Conservation (phyloP, 2,113 vertebrate species). For the Oncorhynchus gorbuscha region DNA sequence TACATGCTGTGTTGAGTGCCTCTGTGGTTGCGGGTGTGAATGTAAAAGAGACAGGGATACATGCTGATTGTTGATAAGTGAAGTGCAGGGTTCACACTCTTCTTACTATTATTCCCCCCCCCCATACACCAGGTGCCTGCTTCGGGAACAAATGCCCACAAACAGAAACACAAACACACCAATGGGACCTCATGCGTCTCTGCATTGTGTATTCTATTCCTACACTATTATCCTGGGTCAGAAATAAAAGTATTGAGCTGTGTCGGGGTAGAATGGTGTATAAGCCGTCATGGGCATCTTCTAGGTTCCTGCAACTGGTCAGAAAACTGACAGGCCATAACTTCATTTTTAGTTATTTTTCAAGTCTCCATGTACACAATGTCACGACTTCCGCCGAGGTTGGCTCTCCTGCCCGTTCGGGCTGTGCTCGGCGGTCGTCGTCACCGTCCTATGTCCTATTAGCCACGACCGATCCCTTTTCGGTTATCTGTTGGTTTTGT, state of each 20-base stretch:
- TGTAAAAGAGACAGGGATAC: conserved; percentile 51
- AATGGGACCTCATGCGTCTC: conserved; percentile 35
- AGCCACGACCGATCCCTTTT: no score
- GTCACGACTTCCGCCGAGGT: no score
- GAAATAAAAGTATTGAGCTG: conserved; percentile 61
- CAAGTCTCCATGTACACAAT: conserved; percentile 68
- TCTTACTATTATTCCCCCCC: no score
- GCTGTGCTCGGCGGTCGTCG: no score
- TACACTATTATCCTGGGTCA: conserved; percentile 34
- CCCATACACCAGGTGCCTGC: conserved; percentile 63
- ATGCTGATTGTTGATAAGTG: conserved; percentile 38
- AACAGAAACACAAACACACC: conserved; percentile 66
- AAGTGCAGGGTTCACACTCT: conserved; percentile 40
- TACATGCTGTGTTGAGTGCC: conserved; percentile 12
- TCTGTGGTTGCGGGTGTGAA: conserved; percentile 1
- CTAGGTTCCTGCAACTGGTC: conserved; percentile 73
- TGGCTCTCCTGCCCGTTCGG: no score
- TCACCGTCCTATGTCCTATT: no score
- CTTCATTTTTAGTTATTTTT: conserved; percentile 39
- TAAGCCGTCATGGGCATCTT: conserved; percentile 55
- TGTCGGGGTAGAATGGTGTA: conserved; percentile 59
- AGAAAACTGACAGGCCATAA: conserved; percentile 64
- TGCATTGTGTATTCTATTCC: conserved; percentile 17
- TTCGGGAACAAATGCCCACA: conserved; percentile 73
- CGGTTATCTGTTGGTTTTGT: no score